These are phyloP conservation scores for Illadopsis cleaveri DNA, from an alignment of 2,113 vertebrate genomes.

Conservation along the genomic window DNA sequence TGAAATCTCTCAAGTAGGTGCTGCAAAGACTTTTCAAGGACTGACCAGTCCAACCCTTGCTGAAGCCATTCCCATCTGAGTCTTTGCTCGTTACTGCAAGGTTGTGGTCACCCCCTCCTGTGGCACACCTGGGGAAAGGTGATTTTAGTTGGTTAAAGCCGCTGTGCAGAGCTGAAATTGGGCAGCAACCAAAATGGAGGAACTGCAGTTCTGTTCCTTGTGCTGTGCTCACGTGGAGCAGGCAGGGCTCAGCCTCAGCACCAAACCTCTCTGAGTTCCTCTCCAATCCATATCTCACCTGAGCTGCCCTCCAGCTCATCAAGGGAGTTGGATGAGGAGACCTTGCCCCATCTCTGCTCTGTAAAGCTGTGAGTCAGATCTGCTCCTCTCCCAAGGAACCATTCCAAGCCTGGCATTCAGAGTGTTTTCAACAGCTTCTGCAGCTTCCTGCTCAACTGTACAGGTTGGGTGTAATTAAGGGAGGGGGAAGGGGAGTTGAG, in stretches of 20 bases:
- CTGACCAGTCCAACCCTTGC: neutral
- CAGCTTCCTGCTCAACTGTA: neutral
- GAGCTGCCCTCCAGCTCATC: neutral
- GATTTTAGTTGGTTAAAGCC: neutral
- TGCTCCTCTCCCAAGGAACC: neutral
- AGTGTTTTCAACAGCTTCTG: conserved; percentile 26
- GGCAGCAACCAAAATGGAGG: neutral
- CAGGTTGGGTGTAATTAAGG: conserved; percentile 21
- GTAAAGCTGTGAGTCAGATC: neutral
- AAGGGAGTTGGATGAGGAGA: neutral
- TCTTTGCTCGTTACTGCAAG: neutral
- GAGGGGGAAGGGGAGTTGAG: neutral
- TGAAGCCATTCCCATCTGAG: neutral
- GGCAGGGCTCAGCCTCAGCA: neutral
- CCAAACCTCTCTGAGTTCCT: neutral
- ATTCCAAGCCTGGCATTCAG: neutral
- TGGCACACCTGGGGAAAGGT: neutral
- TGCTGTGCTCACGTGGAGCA: neutral
- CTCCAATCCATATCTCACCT: neutral
- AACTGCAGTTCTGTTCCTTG: neutral
- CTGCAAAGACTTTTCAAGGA: neutral
- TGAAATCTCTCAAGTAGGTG: neutral
- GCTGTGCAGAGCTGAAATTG: neutral
- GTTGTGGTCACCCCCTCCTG: no score
- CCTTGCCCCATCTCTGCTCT: neutral